These are phyloP conservation scores for Pachypanchax playfairii DNA, from an alignment of 2,113 vertebrate species.

Conservation along the genomic window DNA sequence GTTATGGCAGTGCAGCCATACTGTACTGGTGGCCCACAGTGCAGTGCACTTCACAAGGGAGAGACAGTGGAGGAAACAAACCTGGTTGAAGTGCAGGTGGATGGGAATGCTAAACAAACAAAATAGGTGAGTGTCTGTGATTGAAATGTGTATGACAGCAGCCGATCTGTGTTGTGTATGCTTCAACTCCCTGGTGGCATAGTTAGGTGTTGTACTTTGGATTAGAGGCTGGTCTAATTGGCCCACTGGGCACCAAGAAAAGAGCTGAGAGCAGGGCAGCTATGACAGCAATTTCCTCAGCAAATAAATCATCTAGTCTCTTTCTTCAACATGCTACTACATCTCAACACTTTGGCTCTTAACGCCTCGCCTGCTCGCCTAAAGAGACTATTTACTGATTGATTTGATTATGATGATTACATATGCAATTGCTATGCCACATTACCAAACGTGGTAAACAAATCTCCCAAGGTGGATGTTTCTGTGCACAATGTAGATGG, in stretches of 20 bases:
- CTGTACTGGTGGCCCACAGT: slow-evolving; percentile 45
- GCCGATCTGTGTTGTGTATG: slow-evolving; percentile 41
- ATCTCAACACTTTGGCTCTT: slow-evolving; percentile 52
- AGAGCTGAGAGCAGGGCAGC: slow-evolving; percentile 50
- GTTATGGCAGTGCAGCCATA: slow-evolving; percentile 47
- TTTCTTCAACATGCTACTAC: slow-evolving; percentile 30
- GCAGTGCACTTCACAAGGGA: slow-evolving; percentile 21
- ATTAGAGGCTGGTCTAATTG: slow-evolving; percentile 78
- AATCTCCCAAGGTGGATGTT: slow-evolving; percentile 22
- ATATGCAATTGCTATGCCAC: slow-evolving; percentile 32
- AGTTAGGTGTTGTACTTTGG: slow-evolving; percentile 67
- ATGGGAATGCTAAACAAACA: slow-evolving; percentile 48
- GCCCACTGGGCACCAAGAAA: slow-evolving; percentile 68
- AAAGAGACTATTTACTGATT: slow-evolving; percentile 44
- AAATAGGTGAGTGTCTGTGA: slow-evolving; percentile 26
- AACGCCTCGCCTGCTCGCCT: slow-evolving; percentile 36
- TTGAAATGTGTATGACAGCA: slow-evolving; percentile 58
- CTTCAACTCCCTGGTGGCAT: slow-evolving; percentile 63
- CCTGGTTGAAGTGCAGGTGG: not conserved
- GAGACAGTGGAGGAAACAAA: slow-evolving; percentile 1
- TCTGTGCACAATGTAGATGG: not conserved
- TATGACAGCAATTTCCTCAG: slow-evolving; percentile 69
- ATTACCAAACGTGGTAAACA: slow-evolving; percentile 23
- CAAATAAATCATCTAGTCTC: slow-evolving; percentile 72
- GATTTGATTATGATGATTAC: slow-evolving; percentile 65